Evolutionary conservation across 2,113 vertebrate genomes (phyloP).

Genomic region (Carassius gibelio): DNA sequence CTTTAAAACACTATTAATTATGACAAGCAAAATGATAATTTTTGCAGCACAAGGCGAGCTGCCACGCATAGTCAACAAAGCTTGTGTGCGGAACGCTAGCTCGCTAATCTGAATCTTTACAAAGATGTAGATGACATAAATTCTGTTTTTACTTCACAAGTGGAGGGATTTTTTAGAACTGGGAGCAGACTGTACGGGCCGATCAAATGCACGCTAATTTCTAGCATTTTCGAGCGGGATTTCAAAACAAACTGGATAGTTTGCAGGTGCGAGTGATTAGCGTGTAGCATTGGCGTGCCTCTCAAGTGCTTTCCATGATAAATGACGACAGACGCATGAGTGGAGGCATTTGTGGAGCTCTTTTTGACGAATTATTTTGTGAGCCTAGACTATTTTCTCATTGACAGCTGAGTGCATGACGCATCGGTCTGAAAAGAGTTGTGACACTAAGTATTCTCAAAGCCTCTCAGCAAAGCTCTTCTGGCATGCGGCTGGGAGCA

Average conservation of each 20-base stretch:
- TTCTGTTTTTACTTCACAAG: slow-evolving; percentile 34
- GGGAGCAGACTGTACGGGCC: slow-evolving; percentile 29
- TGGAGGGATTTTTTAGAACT: slow-evolving; percentile 27
- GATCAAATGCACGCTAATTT: slow-evolving; percentile 59
- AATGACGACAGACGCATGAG: slow-evolving; percentile 52
- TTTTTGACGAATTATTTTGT: slow-evolving; percentile 51
- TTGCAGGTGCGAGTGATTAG: slow-evolving; percentile 63
- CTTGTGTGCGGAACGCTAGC: slow-evolving; percentile 17
- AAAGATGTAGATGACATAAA: slow-evolving; percentile 35
- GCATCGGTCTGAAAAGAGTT: slow-evolving; percentile 48
- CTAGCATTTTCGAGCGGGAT: slow-evolving; percentile 37
- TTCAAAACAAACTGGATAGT: slow-evolving; percentile 58
- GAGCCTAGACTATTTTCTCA: slow-evolving; percentile 52
- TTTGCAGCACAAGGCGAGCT: slow-evolving; percentile 20
- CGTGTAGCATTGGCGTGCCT: slow-evolving; percentile 26
- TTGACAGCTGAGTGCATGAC: slow-evolving; percentile 53
- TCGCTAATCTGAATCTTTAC: slow-evolving; percentile 12
- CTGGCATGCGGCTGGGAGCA: slow-evolving; percentile 38
- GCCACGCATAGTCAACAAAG: slow-evolving; percentile 11
- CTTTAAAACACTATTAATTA: slow-evolving; percentile 54
- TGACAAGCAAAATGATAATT: slow-evolving; percentile 50
- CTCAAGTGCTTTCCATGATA: slow-evolving; percentile 54
- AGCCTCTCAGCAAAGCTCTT: slow-evolving; percentile 47
- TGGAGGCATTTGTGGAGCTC: slow-evolving; percentile 53
- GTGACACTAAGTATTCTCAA: slow-evolving; percentile 59